These are phyloP conservation scores for Salvator merianae DNA, from an alignment of 2,113 vertebrate genomes.

Conservation along the genomic window DNA sequence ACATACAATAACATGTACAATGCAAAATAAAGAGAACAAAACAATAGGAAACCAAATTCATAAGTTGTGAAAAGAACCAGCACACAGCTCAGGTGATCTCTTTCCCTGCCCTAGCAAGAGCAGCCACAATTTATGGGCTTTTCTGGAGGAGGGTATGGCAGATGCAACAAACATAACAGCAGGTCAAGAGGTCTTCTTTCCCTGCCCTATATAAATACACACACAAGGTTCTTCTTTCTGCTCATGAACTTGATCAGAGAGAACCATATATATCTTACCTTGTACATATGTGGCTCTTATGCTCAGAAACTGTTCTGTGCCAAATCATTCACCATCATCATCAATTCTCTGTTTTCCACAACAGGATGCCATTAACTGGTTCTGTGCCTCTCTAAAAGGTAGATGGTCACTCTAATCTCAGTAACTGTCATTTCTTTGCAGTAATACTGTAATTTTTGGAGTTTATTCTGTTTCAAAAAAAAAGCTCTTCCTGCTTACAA, in stretches of 20 bases:
- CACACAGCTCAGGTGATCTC: too few relatives aligned
- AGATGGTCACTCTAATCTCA: too few relatives aligned
- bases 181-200: background rate
- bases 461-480: background rate
- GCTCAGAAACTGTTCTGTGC: background rate
- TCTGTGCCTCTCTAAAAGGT: background rate
- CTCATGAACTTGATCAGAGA: background rate
- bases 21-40: too few relatives aligned
- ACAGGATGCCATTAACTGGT: background rate
- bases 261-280: background rate
- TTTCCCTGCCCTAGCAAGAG: background rate
- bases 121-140: too few relatives aligned
- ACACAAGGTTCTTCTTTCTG: too few relatives aligned
- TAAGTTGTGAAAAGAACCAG: too few relatives aligned
- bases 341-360: background rate
- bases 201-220: too few relatives aligned
- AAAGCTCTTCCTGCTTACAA: background rate
- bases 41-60: too few relatives aligned
- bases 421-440: background rate
- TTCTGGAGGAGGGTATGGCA: too few relatives aligned
- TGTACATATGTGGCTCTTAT: background rate
- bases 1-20: too few relatives aligned
- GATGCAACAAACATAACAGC: too few relatives aligned
- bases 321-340: background rate
- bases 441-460: background rate